Base-by-base conservation (phyloP, 2,888 invertebrate species). In the Drosophila rubida region DNA sequence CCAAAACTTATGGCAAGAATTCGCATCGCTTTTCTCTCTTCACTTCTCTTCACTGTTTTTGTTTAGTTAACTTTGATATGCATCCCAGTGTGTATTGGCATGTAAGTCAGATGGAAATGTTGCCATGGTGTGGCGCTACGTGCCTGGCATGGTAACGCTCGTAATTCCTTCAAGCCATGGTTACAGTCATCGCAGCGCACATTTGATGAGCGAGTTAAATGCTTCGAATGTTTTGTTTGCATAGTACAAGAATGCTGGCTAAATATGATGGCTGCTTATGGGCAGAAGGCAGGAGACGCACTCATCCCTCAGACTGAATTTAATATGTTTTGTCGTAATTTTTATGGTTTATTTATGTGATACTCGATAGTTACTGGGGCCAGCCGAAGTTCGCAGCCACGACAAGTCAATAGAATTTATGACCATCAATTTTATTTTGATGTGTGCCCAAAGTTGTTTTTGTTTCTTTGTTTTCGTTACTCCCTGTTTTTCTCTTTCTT, bases 361-460 rank as follows among this genome's bases (percentile, higher is more conserved):
- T 55, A 57, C 8, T 50, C 48, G 49, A 23, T 60, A 58, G 57
- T 55, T 42, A 19, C 9, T 25, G 25, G 55, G 59, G 59, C 27
- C 39, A 72, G 49, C 59, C 54, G 5, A 22, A 32, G 49, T 39
- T 16, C 39, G 37, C 30, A 44, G 9, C 62, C 55, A 65, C 37
- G 35, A 66, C 75, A 75, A 80, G 73, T 82, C 78, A 84, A 84
- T 80, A 84, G 68, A 78, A 84, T 80, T 87, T 80, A 87, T 76
- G 78, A 55, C 67, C 75, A 70, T 80, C 76, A 76, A 69, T 80
- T 75, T 80, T 65, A 61, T 66, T 67, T 59, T 60, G 65, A 69
- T 69, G 64, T 64, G 19, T 68, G 79, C 59, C 63, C 58, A 60
- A 69, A 79, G 60, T 44, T 42, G 19, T 19, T 27, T 46, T 9